Evolutionary conservation across 1,140 invertebrate genomes (phyloP), one percentile per base, ranked within the genome.

Genomic region (Neotoxoptera formosana): DNA sequence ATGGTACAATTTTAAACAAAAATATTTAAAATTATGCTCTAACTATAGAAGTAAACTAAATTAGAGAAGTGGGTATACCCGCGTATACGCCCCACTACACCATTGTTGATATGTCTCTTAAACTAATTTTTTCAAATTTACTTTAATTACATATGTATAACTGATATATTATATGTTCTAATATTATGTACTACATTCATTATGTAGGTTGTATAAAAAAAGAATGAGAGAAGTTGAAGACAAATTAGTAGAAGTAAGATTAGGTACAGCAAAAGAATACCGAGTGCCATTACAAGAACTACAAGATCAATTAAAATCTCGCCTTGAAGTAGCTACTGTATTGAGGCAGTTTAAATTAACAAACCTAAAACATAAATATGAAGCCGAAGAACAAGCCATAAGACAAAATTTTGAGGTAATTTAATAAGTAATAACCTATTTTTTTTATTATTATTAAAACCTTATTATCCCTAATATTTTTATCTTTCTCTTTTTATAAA

Each of bases 311-410:
- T 98, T 98, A 97, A 96, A 96, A 94, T 97, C 97, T 23, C 96
- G 98, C 93, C 98, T 97, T 91, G 97, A 99, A 96, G 98, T 99
- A 21, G 98, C 98, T n/a, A 97, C 97, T 93, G 97, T 99, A 93
- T 95, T 98, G 76, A 96, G 96, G 94, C 96, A 98, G 94, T 97
- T 97, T 94, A 96, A 97, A 81, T 95, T 98, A 53, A 96, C 97
- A 94, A 99, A 98, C 95, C 97, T 99, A 88, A 96, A 97, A 56
- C 98, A 98, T 95, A 98, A 98, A 95, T 98, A 96, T 95, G 96
- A 97, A 83, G 98, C 98, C 21, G 98, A 99, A 95, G 97, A 98
- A 94, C 96, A 98, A 94, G 98, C 98, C 1, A 97, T 98, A 0
- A 95, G 96, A 93, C 98, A 99, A 95, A 98, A 99, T 95, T 98